These are phyloP conservation scores for Pedionomus torquatus DNA, from an alignment of 2,113 vertebrate genomes.

Conservation along the genomic window DNA sequence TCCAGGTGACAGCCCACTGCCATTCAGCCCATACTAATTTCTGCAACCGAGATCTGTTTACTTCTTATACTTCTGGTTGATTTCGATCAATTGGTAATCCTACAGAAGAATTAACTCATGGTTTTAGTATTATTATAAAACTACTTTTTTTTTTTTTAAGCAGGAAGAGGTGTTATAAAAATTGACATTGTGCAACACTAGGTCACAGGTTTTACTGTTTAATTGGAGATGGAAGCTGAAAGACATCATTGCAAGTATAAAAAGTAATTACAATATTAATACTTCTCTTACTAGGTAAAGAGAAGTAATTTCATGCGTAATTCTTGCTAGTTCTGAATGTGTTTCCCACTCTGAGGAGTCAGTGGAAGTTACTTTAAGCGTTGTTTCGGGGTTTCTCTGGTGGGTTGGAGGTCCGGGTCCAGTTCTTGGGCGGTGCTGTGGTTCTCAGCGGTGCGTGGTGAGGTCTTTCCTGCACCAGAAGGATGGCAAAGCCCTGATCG, in stretches of 20 bases:
- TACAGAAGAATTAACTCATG: constrained; percentile 43
- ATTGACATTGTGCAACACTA: not conserved
- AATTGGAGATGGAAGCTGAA: not conserved
- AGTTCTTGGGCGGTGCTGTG: not conserved
- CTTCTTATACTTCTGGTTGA: not conserved
- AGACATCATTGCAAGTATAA: not conserved
- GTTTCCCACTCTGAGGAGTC: not conserved
- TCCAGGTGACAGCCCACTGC: not conserved
- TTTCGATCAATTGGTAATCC: constrained; percentile 49
- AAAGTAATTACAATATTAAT: constrained; percentile 46
- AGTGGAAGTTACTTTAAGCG: not conserved
- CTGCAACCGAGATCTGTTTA: not conserved
- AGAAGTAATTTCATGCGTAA: constrained; percentile 4
- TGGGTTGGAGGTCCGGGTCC: not conserved
- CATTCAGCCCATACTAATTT: not conserved
- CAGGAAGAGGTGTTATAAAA: constrained; percentile 9
- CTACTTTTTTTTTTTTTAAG: not conserved
- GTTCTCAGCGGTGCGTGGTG: not conserved
- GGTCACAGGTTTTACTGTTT: not conserved
- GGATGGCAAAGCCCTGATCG: not conserved
- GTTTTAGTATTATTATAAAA: constrained; percentile 20
- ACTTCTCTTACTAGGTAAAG: constrained; percentile 16
- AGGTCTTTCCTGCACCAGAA: not conserved
- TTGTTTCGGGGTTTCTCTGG: not conserved
- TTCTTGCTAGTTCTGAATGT: not conserved